Evolutionary conservation across 2,113 vertebrate species (phyloP).

Genomic region (Orthonyx spaldingii): DNA sequence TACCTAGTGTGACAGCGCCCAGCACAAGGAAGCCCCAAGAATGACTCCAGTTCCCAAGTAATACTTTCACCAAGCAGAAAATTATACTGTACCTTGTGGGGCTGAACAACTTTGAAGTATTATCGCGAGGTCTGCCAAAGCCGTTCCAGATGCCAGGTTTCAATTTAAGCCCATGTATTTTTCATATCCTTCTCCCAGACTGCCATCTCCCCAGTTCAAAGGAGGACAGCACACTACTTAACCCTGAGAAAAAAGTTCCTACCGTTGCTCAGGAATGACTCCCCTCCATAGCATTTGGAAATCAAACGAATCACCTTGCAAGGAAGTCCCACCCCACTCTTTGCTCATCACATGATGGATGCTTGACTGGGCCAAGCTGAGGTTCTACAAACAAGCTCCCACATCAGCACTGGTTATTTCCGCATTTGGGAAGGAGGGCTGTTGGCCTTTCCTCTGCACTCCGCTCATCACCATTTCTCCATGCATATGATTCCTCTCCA

Average conservation of each 20-base stretch:
- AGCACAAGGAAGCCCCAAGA: background rate
- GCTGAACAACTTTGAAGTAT: background rate
- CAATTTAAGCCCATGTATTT: constrained; percentile 18
- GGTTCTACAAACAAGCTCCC: background rate
- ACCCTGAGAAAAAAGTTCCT: background rate
- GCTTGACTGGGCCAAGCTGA: background rate
- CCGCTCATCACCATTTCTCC: background rate
- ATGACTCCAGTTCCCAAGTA: background rate
- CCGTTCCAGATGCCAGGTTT: constrained; percentile 4
- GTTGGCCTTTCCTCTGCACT: background rate
- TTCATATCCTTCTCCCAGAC: background rate
- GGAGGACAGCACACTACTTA: background rate
- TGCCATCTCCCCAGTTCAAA: background rate
- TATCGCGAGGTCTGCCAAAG: background rate
- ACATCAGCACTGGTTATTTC: background rate
- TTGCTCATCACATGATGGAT: rapidly evolving
- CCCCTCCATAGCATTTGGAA: background rate
- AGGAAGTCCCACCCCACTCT: background rate
- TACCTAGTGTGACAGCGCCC: background rate
- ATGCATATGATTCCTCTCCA: background rate
- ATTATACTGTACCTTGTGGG: background rate
- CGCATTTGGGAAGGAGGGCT: background rate
- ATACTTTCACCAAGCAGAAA: background rate
- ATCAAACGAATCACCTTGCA: background rate
- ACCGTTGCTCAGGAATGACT: rapidly evolving